Conservation (phyloP, 2,113 vertebrate species). For the Chaetodon trifascialis region DNA sequence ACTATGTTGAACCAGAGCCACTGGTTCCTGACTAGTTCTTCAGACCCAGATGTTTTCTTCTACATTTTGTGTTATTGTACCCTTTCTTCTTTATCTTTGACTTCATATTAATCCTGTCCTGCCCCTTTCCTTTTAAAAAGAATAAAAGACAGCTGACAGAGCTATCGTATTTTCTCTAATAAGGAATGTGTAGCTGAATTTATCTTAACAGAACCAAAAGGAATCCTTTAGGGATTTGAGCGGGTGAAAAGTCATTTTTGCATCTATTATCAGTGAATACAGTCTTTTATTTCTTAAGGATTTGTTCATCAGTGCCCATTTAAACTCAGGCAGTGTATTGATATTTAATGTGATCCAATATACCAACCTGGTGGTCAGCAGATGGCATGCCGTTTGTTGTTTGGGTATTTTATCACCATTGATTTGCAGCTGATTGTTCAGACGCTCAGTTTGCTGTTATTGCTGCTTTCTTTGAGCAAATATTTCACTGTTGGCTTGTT, state of each 20-base stretch:
- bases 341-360: constrained; percentile 22
- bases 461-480: neutral
- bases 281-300: neutral
- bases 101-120: too few relatives aligned
- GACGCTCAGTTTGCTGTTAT: neutral
- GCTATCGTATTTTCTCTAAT: neutral
- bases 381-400: neutral
- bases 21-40: neutral
- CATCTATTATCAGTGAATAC: neutral
- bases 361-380: neutral
- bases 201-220: neutral
- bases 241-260: neutral
- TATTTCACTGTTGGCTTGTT: neutral
- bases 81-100: neutral
- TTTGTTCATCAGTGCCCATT: neutral
- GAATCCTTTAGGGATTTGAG: neutral
- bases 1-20: neutral
- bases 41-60: neutral
- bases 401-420: constrained; percentile 1
- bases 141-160: neutral
- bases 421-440: constrained; percentile 15
- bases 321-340: neutral
- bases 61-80: neutral
- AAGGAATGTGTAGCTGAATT: neutral
- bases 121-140: neutral